Base-by-base conservation (phyloP, 1,140 invertebrate species). In the Scaptodrosophila lebanonensis region DNA sequence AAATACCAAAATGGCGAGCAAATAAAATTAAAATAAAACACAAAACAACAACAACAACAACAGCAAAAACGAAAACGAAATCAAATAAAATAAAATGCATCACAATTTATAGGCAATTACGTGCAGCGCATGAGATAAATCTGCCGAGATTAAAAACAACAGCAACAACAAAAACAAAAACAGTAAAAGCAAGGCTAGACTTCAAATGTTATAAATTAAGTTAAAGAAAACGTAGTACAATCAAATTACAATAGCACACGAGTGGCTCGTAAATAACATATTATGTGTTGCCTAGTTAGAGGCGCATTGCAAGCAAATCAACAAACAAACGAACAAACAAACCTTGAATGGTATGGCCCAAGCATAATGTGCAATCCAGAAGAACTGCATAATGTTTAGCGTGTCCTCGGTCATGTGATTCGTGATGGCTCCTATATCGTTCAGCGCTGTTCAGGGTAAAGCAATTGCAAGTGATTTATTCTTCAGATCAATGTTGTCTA, bases 301-400 rank as follows among this genome's bases (percentile, higher is more conserved):
- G 32, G n/a, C n/a, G 13, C 32, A 35, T 35, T 35, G 27, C 9
- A 29, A 6, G 27, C 9, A 29, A 6, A 29, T 29, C 9, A 29
- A 6, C 9, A 6, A 5, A 6, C 27, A 29, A 43, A n/a, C n/a
- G n/a, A n/a, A n/a, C n/a, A n/a, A 49, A 59, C 75, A 79, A 87
- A 94, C 94, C 91, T 95, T 95, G 16, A 95, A 85, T 15, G 95
- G 95, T 60, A 95, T 93, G 1, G 94, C 93, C 95, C 95, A 96
- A 15, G 93, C 89, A 72, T 95, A 96, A 88, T 96, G 94, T 38
- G 92, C 92, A 68, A 95, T 93, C 91, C 93, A 94, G 77, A 95
- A 92, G 75, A 95, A 91, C 35, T 92, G 91, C 93, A 95, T 94
- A 8, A 96, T 89, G 73, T 95, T 95, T 22, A 91, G 91, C 1